Conservation (phyloP, 1,140 invertebrate genomes). For the Brachionus rubens region DNA sequence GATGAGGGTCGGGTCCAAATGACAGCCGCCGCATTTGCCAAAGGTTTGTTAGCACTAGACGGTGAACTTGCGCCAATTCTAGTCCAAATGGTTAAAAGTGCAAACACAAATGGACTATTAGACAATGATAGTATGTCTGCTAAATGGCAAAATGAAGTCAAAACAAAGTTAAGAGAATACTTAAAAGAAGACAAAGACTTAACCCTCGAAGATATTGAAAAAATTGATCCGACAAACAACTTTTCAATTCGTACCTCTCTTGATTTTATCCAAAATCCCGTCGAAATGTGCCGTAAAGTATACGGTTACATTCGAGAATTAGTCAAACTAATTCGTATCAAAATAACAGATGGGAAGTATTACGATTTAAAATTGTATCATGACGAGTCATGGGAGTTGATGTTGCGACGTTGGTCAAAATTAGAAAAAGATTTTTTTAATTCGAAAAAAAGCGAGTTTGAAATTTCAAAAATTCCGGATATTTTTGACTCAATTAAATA, state of each 20-base stretch:
- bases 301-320: constrained; percentile 50
- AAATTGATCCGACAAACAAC: constrained; percentile 44
- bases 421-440: constrained; percentile 95
- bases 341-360: constrained; percentile 38
- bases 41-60: constrained; percentile 90
- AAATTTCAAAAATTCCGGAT: constrained; percentile 98
- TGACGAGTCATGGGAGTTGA: constrained; percentile 96
- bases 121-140: constrained; percentile 91
- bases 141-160: constrained; percentile 35
- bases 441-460: constrained; percentile 77
- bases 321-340: constrained; percentile 31
- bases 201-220: neutral
- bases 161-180: constrained; percentile 26
- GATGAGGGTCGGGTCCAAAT: constrained; percentile 98
- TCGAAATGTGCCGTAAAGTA: constrained; percentile 60
- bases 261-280: constrained; percentile 91
- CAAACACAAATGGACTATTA: constrained; percentile 93
- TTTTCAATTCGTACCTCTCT: constrained; percentile 14
- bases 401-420: constrained; percentile 95
- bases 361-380: constrained; percentile 74
- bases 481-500: constrained; percentile 99
- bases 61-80: constrained; percentile 96
- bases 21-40: constrained; percentile 98
- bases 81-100: constrained; percentile 99
- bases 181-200: constrained; percentile 31